Percentiles rank a stretch among this genome's conserved stretches.
These are phyloP conservation scores for Atethmia centrago DNA, from an alignment of 2,888 invertebrate genomes.

Conservation along the genomic window DNA sequence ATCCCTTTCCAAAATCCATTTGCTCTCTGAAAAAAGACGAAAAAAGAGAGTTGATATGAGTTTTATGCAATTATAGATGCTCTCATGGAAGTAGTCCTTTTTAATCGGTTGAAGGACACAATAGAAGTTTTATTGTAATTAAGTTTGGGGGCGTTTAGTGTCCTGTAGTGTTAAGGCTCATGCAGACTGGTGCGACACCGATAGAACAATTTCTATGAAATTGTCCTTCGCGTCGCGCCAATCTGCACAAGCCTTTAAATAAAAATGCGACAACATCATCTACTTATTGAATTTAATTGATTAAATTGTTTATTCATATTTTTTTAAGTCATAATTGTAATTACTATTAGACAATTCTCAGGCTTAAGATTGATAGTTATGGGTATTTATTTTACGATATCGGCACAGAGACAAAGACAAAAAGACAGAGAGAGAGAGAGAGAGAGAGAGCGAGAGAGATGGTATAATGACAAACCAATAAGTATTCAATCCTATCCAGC, in stretches of 20 bases:
- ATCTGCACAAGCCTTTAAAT: too few relatives aligned
- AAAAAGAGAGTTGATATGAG: background rate
- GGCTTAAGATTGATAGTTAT: background rate
- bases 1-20: conserved; percentile 18
- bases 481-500: background rate
- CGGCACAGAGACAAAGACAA: background rate
- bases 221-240: too few relatives aligned
- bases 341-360: conserved; percentile 4
- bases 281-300: conserved; percentile 1
- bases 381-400: background rate
- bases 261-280: background rate
- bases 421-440: too few relatives aligned
- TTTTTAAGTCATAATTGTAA: background rate
- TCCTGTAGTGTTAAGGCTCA: too few relatives aligned
- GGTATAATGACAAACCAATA: background rate
- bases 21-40: conserved; percentile 29
- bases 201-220: too few relatives aligned
- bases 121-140: too few relatives aligned
- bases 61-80: too few relatives aligned
- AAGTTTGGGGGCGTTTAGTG: too few relatives aligned
- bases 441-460: background rate
- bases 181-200: too few relatives aligned
- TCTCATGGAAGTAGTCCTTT: background rate
- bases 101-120: too few relatives aligned
- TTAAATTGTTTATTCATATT: background rate